Base-by-base conservation (phyloP, 92 coral and sea anemone genomes). In the Hydrozoanthus gracilis region DNA sequence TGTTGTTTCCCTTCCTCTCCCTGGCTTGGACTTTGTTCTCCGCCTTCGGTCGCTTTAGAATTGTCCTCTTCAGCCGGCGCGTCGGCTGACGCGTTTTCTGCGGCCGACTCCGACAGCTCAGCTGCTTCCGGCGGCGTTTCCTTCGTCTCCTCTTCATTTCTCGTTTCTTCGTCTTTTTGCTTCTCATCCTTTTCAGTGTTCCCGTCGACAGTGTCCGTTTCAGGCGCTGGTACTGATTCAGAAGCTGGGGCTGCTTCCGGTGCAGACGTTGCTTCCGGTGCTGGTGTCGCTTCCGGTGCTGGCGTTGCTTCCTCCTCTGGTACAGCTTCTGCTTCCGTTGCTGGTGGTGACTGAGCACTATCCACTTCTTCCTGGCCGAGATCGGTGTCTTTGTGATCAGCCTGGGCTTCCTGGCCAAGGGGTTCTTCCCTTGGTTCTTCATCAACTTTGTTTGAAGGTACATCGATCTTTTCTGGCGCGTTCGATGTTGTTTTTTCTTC, bases 361-460 rank as follows among this genome's bases (percentile, higher is more conserved):
- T 47, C 77, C 16, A 35, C 86, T 49, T 61, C 17, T 71, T 89
- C 82, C 45, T 51, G 73, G 54, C 56, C 44, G 47, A 76, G 75
- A 9, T 75, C 73, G 6, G 87, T 82, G 87, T 95, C 98, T 16
- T 89, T 91, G 56, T 87, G 91, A 15, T 86, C 82, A 4, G 71
- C 94, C 44, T 90, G 86, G 8, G 98, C 87, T 84, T 94, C 98
- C n/a, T 93, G 94, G 2, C 98, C 98, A 16, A 94, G 87, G 3
- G 98, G 98, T 66, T 94, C 98, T 60, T 94, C 98, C 4, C 98
- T 76, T 4, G 98, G 94, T 66, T 94, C 95, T 5, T 89, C 83
- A 7, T 83, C 88, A 6, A 87, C 76, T 76, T 88, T 89, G 61
- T 67, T 76, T n/a, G 71, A 14, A 2, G 51, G 86, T 17, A 86